phyloP scores from a whole-genome alignment of 2,113 vertebrate species.

The Galeopterus variegatus region DNA sequence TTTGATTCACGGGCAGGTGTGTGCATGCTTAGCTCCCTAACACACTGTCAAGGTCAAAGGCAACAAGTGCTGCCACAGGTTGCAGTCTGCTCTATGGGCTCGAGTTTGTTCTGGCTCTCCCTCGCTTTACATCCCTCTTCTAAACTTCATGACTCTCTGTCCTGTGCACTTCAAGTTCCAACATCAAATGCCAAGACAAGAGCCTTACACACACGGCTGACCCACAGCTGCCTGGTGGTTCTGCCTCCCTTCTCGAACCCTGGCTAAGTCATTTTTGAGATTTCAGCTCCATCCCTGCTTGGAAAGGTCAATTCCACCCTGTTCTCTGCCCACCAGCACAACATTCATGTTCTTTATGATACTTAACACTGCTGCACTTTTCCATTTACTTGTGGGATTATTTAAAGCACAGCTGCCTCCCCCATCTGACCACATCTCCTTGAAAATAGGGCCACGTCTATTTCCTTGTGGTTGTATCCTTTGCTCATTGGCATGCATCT shows the following conservation, averaged over 20 bases:
- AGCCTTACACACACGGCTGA: neutral
- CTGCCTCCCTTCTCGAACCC: neutral
- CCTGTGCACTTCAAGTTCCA: neutral
- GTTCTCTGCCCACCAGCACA: neutral
- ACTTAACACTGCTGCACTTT: neutral
- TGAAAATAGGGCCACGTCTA: neutral
- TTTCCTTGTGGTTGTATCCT: neutral
- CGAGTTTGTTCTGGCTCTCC: neutral
- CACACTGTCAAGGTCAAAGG: neutral
- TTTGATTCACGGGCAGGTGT: neutral
- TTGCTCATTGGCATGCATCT: neutral
- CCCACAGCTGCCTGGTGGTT: rapidly evolving
- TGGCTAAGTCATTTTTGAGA: neutral
- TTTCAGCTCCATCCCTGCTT: neutral
- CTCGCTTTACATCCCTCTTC: neutral
- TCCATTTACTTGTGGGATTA: neutral
- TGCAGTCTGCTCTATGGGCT: neutral
- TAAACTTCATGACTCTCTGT: neutral
- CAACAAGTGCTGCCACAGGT: neutral
- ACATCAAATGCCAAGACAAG: neutral
- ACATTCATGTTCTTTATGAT: neutral
- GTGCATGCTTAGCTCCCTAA: neutral
- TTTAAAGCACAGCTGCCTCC: neutral
- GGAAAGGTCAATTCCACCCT: neutral
- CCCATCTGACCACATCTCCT: neutral